Conservation (phyloP, 2,797 vertebrate species). For the Morus bassanus region DNA sequence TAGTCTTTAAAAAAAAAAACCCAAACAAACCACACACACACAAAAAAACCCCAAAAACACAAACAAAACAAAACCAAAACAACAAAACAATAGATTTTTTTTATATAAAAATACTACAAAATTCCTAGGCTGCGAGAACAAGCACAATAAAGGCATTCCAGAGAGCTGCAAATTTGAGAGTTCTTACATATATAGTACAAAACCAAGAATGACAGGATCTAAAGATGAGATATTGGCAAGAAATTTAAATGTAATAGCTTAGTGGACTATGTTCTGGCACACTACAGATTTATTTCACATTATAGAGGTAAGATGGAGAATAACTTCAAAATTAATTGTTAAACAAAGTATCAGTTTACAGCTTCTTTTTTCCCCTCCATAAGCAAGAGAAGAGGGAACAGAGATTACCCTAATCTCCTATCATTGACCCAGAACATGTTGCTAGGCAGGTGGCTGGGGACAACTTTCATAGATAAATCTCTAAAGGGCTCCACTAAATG, state of each 20-base stretch:
- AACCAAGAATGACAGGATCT: background rate
- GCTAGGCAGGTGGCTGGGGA: constrained; percentile 61
- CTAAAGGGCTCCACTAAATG: background rate
- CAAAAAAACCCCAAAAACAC: too few relatives aligned
- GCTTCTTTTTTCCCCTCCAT: background rate
- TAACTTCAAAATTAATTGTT: constrained; percentile 26
- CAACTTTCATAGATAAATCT: background rate
- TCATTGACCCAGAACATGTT: constrained; percentile 57
- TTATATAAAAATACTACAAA: background rate
- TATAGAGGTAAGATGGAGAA: background rate
- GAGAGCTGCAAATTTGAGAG: background rate
- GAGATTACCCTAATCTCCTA: constrained; percentile 28
- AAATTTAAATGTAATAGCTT: background rate
- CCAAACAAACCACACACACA: too few relatives aligned
- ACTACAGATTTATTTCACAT: background rate
- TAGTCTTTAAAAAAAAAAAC: background rate
- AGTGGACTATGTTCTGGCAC: background rate
- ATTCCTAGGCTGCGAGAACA: background rate
- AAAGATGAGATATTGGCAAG: background rate
- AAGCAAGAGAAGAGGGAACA: background rate
- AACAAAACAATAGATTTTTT: background rate
- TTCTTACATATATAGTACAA: background rate
- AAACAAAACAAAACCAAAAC: background rate
- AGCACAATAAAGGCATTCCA: background rate
- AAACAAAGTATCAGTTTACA: constrained; percentile 33